Evolutionary conservation across 2,888 invertebrate genomes (phyloP).

Genomic region (Plusia festucae): DNA sequence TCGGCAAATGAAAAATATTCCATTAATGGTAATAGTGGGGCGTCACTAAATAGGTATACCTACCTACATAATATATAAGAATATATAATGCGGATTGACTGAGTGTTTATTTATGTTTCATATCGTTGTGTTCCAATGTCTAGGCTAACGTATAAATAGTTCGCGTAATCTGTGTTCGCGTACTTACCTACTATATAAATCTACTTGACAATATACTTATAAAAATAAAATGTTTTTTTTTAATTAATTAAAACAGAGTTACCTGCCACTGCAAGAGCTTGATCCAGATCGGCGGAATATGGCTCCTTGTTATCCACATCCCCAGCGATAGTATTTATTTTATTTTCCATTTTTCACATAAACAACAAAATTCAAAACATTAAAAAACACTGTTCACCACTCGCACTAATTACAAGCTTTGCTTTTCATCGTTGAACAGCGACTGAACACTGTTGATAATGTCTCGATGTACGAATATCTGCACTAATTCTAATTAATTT

Average conservation of each 20-base stretch:
- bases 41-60: background rate
- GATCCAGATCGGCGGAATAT: constrained; percentile 74
- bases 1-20: background rate
- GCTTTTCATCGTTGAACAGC: constrained; percentile 30
- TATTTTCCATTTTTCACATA: constrained; percentile 59
- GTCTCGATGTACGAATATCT: constrained; percentile 47
- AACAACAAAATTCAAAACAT: constrained; percentile 12
- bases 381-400: constrained; percentile 16
- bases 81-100: background rate
- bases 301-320: constrained; percentile 61
- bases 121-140: constrained; percentile 2
- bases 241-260: background rate
- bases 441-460: constrained; percentile 44
- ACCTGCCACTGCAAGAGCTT: constrained; percentile 74
- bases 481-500: constrained; percentile 29
- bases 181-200: too few species aligned
- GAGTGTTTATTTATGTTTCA: constrained; percentile 1
- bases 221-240: background rate
- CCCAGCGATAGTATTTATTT: constrained; percentile 67
- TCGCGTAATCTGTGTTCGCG: background rate
- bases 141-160: constrained; percentile 5
- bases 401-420: constrained; percentile 69
- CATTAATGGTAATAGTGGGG: background rate
- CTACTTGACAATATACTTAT: background rate
- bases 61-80: background rate